phyloP scores from a whole-genome alignment of 2,888 invertebrate species.

The Ectropis crepuscularia region DNA sequence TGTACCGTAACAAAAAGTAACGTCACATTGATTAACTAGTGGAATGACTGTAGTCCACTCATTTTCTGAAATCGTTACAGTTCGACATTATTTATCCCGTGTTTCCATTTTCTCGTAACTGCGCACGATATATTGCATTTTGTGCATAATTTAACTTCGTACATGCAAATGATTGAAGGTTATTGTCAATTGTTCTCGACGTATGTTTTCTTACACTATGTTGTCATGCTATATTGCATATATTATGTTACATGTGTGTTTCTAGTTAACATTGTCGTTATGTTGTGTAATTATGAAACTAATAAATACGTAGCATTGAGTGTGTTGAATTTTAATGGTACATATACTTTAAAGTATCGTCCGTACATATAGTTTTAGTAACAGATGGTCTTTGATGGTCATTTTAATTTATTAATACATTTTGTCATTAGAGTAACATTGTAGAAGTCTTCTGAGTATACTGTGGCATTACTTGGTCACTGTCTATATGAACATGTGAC shows the following conservation, averaged over 20 bases:
- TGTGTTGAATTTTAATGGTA: no score
- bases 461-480: constrained; percentile 23
- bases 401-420: no score
- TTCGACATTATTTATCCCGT: background rate
- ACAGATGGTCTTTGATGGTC: no score
- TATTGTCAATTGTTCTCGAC: constrained; percentile 30
- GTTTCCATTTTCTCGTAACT: constrained; percentile 1
- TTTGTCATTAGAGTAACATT: background rate
- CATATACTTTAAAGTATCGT: no score
- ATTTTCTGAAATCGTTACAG: no score
- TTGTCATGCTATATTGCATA: constrained; percentile 9
- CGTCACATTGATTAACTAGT: no score
- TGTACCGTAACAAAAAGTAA: no score
- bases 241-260: background rate
- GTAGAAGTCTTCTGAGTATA: constrained; percentile 5
- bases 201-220: constrained; percentile 6
- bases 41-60: no score
- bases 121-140: constrained; percentile 21
- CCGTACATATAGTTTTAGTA: no score
- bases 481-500: background rate
- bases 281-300: no score
- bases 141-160: constrained; percentile 12
- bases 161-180: constrained; percentile 28
- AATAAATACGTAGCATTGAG: no score
- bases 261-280: background rate